Percentiles rank a stretch among this genome's conserved stretches.
These are phyloP conservation scores for Galemys pyrenaicus DNA, from an alignment of 2,113 vertebrate species.

Conservation along the genomic window DNA sequence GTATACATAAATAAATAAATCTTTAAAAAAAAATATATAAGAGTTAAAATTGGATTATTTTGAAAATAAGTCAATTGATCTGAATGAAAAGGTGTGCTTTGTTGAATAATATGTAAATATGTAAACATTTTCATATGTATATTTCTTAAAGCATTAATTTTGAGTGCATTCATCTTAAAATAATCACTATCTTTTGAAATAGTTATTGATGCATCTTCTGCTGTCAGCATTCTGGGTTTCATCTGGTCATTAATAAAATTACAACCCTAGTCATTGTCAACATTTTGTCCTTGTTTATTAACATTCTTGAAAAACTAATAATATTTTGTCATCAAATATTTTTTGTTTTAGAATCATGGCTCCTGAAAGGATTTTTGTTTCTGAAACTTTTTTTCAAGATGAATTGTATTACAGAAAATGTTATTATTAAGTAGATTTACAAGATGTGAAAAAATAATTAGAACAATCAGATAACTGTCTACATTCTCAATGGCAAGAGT, in stretches of 20 bases:
- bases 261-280: background rate
- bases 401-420: background rate
- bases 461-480: background rate
- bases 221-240: background rate
- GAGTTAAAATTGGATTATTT: slow-evolving; percentile 3
- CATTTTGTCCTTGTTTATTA: background rate
- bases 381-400: background rate
- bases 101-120: background rate
- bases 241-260: background rate
- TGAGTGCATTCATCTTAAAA: background rate
- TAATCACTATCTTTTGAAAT: background rate
- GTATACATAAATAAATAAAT: too few relatives aligned
- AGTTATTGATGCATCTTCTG: background rate
- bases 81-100: background rate
- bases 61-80: background rate
- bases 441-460: background rate
- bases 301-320: background rate
- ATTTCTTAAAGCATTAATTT: background rate
- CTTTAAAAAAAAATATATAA: slow-evolving; percentile 22
- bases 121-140: background rate
- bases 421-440: background rate
- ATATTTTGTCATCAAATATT: background rate
- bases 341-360: background rate
- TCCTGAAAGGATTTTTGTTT: background rate
- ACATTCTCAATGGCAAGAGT: background rate